A percentile compares a stretch with the other conserved stretches of the same genome.
Conservation (phyloP, 2,888 invertebrate genomes). For the Palloptera scutellata region DNA sequence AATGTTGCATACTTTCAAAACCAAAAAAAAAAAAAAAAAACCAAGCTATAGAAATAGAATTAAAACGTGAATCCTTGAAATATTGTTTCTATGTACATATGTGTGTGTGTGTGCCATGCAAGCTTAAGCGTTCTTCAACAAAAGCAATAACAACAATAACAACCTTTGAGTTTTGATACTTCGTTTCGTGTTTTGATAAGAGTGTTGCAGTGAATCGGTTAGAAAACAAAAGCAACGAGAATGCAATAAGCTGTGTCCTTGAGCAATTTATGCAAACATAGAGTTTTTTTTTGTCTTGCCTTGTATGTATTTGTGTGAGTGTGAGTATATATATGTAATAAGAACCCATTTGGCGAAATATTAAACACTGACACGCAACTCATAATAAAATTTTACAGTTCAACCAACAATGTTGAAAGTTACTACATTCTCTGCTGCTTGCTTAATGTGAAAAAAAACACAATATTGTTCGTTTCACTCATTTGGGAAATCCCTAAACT, state of each 20-base stretch:
- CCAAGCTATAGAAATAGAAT: no score
- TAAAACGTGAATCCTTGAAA: no score
- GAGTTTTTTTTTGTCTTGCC: not conserved
- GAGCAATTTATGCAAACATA: not conserved
- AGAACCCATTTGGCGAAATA: not conserved
- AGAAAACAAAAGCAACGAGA: not conserved
- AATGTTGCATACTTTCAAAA: no score
- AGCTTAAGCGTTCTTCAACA: not conserved
- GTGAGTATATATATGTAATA: not conserved
- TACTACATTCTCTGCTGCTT: not conserved
- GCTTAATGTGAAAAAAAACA: not conserved
- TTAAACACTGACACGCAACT: conserved; percentile 3
- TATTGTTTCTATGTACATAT: not conserved
- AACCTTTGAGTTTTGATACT: not conserved
- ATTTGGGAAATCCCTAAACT: conserved; percentile 10
- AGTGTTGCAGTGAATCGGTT: not conserved
- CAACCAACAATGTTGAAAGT: not conserved
- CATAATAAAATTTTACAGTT: not conserved
- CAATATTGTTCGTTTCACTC: conserved; percentile 9
- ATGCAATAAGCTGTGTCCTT: conserved; percentile 7
- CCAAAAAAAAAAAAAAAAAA: no score
- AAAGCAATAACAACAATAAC: not conserved
- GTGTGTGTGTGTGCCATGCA: conserved; percentile 9
- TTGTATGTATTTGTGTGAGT: not conserved
- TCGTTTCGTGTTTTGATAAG: not conserved